A percentile compares a stretch with the other conserved stretches of the same genome.
phyloP scores from a whole-genome alignment of 1,140 invertebrate genomes.

The Lasaia peninsularis region DNA sequence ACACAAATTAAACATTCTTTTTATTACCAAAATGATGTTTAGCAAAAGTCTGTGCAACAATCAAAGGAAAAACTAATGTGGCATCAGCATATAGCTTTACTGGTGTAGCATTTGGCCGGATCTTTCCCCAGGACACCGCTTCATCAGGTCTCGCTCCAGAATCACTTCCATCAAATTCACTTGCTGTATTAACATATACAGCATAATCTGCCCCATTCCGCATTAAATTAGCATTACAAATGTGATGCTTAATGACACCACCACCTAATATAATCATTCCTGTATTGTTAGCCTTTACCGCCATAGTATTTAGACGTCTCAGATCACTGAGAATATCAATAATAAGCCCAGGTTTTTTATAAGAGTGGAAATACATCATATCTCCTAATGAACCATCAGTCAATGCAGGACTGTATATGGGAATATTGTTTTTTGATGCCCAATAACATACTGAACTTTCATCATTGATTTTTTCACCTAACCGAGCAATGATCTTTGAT shows the following conservation, averaged over 20 bases:
- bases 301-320: slow-evolving; percentile 93
- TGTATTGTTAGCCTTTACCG: slow-evolving; percentile 94
- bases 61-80: slow-evolving; percentile 94
- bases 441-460: slow-evolving; percentile 97
- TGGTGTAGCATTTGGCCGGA: slow-evolving; percentile 91
- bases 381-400: slow-evolving; percentile 99
- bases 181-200: slow-evolving; percentile 97
- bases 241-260: slow-evolving; percentile 99
- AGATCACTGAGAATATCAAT: slow-evolving; percentile 97
- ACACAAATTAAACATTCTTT: slow-evolving; percentile 62
- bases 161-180: slow-evolving; percentile 99
- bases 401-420: slow-evolving; percentile 97
- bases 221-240: slow-evolving; percentile 98
- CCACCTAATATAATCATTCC: slow-evolving; percentile 99
- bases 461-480: slow-evolving; percentile 96
- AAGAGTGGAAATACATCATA: slow-evolving; percentile 99
- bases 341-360: slow-evolving; percentile 92
- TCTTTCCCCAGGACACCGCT: slow-evolving; percentile 99
- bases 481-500: slow-evolving; percentile 79
- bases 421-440: slow-evolving; percentile 98
- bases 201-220: slow-evolving; percentile 98
- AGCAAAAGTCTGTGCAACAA: slow-evolving; percentile 98
- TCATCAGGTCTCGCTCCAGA: slow-evolving; percentile 98
- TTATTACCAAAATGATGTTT: slow-evolving; percentile 75
- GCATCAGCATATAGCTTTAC: slow-evolving; percentile 98